These are phyloP conservation scores for Pyrocephalus nanus DNA, from an alignment of 2,797 vertebrate species.

Conservation along the genomic window DNA sequence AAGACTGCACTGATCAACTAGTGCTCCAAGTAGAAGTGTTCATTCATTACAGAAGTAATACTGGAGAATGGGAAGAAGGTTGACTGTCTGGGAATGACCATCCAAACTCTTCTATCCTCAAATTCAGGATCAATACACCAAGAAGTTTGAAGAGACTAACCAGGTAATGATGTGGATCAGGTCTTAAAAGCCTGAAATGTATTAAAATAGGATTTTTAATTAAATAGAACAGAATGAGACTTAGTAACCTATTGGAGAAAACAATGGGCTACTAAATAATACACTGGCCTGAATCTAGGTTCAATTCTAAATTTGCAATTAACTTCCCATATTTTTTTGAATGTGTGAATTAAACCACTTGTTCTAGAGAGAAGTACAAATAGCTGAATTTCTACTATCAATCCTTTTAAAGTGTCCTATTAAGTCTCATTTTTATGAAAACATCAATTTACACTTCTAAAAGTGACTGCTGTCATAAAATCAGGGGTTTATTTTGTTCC, in stretches of 20 bases:
- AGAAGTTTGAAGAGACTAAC: background rate
- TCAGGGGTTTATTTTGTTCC: background rate
- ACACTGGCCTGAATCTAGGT: background rate
- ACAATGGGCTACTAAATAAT: background rate
- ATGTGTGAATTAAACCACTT: background rate
- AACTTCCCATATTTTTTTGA: background rate
- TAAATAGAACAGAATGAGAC: background rate
- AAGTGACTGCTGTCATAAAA: background rate
- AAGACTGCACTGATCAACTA: background rate
- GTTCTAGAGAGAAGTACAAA: background rate
- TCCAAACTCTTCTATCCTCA: background rate
- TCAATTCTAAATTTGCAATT: background rate
- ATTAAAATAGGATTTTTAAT: background rate
- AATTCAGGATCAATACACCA: background rate
- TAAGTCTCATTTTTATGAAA: background rate
- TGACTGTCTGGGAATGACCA: background rate
- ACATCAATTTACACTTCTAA: background rate
- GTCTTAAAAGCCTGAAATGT: background rate
- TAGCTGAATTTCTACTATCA: background rate
- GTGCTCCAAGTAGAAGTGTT: background rate
- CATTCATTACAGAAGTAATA: background rate
- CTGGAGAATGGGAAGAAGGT: background rate
- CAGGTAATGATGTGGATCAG: background rate
- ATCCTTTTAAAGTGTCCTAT: background rate
- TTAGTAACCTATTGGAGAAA: background rate